A percentile compares a stretch with the other conserved stretches of the same genome.
These are phyloP conservation scores for Tringa solitaria DNA, from an alignment of 2,113 vertebrate genomes.

Conservation along the genomic window DNA sequence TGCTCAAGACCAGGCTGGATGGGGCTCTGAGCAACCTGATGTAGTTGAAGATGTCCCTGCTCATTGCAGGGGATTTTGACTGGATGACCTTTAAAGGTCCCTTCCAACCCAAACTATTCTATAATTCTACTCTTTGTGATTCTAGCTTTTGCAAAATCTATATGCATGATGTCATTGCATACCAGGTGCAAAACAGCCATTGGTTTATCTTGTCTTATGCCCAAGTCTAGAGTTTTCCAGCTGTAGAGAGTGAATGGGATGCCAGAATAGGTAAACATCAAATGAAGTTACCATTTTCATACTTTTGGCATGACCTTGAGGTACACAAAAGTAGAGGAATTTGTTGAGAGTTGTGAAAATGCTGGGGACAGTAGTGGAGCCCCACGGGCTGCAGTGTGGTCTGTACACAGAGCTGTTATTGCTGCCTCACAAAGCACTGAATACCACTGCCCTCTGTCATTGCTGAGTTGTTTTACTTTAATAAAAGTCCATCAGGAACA, in stretches of 20 bases:
- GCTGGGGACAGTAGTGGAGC: not conserved
- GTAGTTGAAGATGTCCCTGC: not conserved
- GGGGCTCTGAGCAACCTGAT: not conserved
- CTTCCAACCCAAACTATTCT: not conserved
- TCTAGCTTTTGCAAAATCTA: not conserved
- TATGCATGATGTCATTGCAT: not conserved
- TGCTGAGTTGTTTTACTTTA: not conserved
- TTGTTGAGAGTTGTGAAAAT: not conserved
- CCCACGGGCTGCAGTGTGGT: rapidly evolving
- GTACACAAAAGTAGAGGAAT: not conserved
- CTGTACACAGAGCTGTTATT: not conserved
- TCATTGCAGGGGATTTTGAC: not conserved
- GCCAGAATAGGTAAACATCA: not conserved
- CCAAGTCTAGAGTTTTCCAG: not conserved
- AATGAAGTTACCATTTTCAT: not conserved
- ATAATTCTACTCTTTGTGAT: not conserved
- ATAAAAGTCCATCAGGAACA: not conserved
- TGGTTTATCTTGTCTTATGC: not conserved
- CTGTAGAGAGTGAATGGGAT: not conserved
- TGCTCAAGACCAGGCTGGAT: not conserved
- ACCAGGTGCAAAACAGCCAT: not conserved
- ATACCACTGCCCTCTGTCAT: not conserved
- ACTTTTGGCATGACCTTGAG: not conserved
- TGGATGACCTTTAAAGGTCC: not conserved
- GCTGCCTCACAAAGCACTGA: not conserved